Conservation (phyloP, 2,113 vertebrate genomes). For the Paedocypris sp. region DNA sequence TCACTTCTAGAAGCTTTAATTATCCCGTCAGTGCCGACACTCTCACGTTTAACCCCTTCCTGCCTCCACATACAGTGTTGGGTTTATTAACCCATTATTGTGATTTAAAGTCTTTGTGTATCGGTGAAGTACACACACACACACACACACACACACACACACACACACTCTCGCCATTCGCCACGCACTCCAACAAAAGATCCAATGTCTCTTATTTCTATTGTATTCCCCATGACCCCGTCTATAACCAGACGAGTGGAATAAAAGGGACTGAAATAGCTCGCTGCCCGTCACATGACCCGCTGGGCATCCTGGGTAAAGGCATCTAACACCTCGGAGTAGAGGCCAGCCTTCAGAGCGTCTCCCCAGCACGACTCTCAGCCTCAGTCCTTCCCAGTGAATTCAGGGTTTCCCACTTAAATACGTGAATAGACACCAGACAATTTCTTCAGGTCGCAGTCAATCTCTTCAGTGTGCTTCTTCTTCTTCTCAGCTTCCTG, state of each 20-base stretch:
- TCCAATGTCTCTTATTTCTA: background rate
- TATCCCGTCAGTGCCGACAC: no score
- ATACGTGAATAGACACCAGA: no score
- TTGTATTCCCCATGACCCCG: background rate
- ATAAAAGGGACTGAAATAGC: background rate
- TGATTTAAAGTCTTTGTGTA: no score
- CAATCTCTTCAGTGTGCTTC: no score
- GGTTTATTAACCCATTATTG: no score
- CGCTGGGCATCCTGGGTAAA: background rate
- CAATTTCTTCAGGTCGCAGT: no score
- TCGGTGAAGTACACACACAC: constrained; percentile 17
- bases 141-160: constrained; percentile 4
- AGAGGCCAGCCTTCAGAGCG: background rate
- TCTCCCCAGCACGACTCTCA: background rate
- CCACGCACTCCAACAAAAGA: background rate
- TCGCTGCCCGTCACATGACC: background rate
- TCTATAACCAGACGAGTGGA: background rate
- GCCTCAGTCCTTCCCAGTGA: background rate
- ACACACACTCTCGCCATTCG: background rate
- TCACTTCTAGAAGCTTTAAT: no score
- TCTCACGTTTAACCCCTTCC: no score
- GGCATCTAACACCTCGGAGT: background rate
- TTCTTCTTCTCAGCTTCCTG: no score
- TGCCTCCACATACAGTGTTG: no score
- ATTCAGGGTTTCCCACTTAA: no score